Base-by-base conservation (phyloP, 2,888 invertebrate species). In the Drosophila meridiana region DNA sequence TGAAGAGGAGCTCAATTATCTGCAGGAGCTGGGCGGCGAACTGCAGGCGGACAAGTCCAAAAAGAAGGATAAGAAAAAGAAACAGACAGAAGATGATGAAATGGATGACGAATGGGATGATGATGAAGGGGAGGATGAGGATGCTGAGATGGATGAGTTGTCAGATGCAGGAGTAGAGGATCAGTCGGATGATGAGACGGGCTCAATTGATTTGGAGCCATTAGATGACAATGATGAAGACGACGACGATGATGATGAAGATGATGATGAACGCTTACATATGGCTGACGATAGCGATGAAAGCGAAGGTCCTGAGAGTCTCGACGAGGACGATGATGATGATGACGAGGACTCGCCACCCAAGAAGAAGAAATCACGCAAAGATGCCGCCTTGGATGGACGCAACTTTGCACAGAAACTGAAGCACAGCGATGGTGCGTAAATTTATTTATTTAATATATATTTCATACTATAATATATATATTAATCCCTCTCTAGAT, bases 1-100 rank as follows among this genome's bases (percentile, higher is more conserved):
- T 45, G 94, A 94, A 36, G 94, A 94, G 73, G 95, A 96, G 52
- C 89, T 96, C 1, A 97, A 97, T 91, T 96, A 93, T 82, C 92
- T 96, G 78, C 94, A 95, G 3, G 96, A 96, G 69, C 93, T 97
- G 86, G 95, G 94, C 20, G 94, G 93, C 13, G 93, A 92, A 14
- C 91, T 91, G 38, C 89, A 91, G 26, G 69, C 52, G 2, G 83
- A 87, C 0, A 79, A 80, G 32, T 78, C 87, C 6, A 80, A 82
- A 2, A 85, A 83, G 61, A 90, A 91, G 63, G 78, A 85, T 11
- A 91, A 91, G 72, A 88, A 89, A 40, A 86, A 89, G 63, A 82
- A 83, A 14, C 92, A 93, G 74, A 72, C 93, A 64, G 91, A 93
- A 73, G 83, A 93, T 4, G 93, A 86, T 40, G 92, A 90, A 83